These are phyloP conservation scores for Brevipalpus yothersi DNA, from an alignment of 1,140 invertebrate genomes.

Conservation along the genomic window DNA sequence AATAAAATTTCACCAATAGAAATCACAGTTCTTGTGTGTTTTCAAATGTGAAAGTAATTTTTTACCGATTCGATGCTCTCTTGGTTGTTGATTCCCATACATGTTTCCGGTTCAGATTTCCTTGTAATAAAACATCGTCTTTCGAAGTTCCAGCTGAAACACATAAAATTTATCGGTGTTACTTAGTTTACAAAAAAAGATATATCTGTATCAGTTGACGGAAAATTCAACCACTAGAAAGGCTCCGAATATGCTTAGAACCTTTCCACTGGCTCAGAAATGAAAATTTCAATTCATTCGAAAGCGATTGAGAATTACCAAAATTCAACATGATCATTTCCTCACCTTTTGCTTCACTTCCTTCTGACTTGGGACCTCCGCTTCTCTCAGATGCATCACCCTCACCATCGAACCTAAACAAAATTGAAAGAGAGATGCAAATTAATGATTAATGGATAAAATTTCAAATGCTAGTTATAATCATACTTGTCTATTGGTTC, in stretches of 20 bases:
- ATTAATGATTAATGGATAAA: neutral
- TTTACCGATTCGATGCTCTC: constrained; percentile 66
- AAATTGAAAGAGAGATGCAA: neutral
- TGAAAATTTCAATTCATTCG: too few relatives aligned
- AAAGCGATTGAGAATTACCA: constrained; percentile 12
- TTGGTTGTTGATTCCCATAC: constrained; percentile 91
- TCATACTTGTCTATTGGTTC: constrained; percentile 17
- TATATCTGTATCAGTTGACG: too few relatives aligned
- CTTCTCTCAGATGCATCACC: constrained; percentile 14
- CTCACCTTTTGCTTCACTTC: constrained; percentile 15
- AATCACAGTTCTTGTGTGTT: neutral
- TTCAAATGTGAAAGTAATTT: neutral
- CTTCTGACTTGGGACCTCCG: neutral
- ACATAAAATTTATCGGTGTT: neutral
- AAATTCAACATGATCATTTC: constrained; percentile 9
- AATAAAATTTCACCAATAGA: neutral
- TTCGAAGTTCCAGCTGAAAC: constrained; percentile 37
- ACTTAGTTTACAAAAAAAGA: too few relatives aligned
- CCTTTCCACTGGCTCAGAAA: too few relatives aligned
- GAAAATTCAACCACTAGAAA: too few relatives aligned
- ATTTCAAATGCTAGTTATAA: too few relatives aligned
- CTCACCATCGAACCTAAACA: constrained; percentile 30
- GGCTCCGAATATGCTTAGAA: too few relatives aligned
- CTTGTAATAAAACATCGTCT: constrained; percentile 55
- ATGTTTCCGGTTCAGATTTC: constrained; percentile 71